Evolutionary conservation across 2,888 invertebrate genomes (phyloP).

Genomic region (Protula sp.): DNA sequence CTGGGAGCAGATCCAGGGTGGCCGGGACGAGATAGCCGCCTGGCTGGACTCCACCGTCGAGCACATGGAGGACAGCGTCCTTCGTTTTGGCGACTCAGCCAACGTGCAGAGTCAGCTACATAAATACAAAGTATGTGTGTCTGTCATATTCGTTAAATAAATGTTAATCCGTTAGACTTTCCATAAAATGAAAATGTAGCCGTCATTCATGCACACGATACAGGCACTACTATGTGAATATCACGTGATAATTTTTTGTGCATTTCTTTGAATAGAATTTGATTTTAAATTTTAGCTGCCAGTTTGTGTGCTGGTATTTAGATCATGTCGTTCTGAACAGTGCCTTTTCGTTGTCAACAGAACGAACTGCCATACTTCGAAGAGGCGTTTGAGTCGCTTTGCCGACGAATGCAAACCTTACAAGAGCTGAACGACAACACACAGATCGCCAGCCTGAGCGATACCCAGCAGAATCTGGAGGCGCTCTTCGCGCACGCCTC

Average conservation of each 20-base stretch:
- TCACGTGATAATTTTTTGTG: no score
- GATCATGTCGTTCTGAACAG: no score
- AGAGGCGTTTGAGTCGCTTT: conserved; percentile 71
- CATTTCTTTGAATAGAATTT: no score
- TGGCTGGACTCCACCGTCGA: conserved; percentile 82
- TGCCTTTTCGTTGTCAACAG: no score
- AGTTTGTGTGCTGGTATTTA: no score
- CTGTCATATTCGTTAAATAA: no score
- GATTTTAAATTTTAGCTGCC: no score
- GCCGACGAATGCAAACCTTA: conserved; percentile 74
- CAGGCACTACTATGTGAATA: no score
- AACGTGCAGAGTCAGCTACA: conserved; percentile 71
- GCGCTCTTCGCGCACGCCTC: conserved; percentile 68
- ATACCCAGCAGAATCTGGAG: conserved; percentile 34
- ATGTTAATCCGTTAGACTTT: no score
- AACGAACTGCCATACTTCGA: conserved; percentile 74
- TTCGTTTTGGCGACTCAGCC: conserved; percentile 74
- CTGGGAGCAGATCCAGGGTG: conserved; percentile 86
- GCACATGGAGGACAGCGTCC: conserved; percentile 69
- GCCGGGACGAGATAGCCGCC: conserved; percentile 72
- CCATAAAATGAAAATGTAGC: no score
- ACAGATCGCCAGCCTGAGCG: conserved; percentile 59
- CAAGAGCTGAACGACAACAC: conserved; percentile 68
- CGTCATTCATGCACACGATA: no score
- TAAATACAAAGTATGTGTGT: conserved; percentile 68